A percentile compares a stretch with the other conserved stretches of the same genome.
These are phyloP conservation scores for Chaenogobius annularis DNA, from an alignment of 2,113 vertebrate genomes.

Conservation along the genomic window DNA sequence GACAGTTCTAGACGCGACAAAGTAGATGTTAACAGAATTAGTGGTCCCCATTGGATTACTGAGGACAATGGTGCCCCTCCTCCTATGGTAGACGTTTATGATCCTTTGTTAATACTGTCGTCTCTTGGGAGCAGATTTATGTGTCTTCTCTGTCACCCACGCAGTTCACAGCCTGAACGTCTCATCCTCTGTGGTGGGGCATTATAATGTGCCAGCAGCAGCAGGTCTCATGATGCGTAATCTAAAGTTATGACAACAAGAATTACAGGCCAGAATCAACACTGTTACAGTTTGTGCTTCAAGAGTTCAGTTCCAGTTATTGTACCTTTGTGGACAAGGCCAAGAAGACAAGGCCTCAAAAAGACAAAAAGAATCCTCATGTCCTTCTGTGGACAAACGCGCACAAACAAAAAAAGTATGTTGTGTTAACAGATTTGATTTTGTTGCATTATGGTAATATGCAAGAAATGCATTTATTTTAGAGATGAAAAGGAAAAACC, in stretches of 20 bases:
- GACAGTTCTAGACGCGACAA: background rate
- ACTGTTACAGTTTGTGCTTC: constrained; percentile 43
- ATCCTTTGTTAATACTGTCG: background rate
- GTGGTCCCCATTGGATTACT: background rate
- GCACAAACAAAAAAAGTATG: background rate
- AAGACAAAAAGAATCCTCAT: background rate
- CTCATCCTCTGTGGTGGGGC: constrained; percentile 23
- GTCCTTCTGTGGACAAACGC: background rate
- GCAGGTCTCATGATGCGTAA: constrained; percentile 60
- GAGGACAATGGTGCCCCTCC: background rate
- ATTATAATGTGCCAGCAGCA: constrained; percentile 33
- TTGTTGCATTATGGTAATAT: background rate
- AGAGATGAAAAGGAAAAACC: background rate
- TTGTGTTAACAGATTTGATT: background rate
- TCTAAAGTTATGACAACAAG: constrained; percentile 66
- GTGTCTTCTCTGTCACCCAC: constrained; percentile 7
- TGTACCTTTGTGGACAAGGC: background rate
- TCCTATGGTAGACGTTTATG: background rate
- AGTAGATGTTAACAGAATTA: background rate
- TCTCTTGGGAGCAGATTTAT: constrained; percentile 5
- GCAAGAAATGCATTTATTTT: too few species aligned
- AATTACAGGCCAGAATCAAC: constrained; percentile 58
- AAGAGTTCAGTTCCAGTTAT: background rate
- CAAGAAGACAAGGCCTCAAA: background rate
- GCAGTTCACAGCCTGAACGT: constrained; percentile 29